Conservation (phyloP, 2,113 vertebrate genomes). For the Rhabdornis inornatus region DNA sequence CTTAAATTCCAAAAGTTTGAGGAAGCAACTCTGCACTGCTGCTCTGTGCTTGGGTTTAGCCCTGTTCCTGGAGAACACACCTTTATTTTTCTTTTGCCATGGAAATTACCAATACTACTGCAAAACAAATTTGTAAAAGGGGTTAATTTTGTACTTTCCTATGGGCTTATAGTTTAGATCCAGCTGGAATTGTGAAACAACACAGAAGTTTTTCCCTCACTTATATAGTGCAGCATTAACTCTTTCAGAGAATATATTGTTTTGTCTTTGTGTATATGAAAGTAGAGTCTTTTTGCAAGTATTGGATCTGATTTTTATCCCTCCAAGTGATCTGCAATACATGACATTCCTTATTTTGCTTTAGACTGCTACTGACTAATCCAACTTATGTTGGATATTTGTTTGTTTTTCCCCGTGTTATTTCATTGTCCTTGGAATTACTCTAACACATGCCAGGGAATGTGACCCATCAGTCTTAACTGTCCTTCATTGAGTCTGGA, state of each 20-base stretch:
- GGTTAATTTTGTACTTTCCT: not conserved
- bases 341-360: not conserved
- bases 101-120: not conserved
- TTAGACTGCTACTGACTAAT: slow-evolving; percentile 13
- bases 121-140: not conserved
- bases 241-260: not conserved
- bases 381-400: not conserved
- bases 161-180: not conserved
- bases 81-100: not conserved
- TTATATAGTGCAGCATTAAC: not conserved
- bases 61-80: not conserved
- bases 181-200: not conserved
- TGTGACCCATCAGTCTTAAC: slow-evolving; percentile 8
- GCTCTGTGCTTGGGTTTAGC: not conserved
- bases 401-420: not conserved
- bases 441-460: not conserved
- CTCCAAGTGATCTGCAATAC: not conserved
- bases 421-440: not conserved
- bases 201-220: not conserved
- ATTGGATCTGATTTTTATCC: not conserved
- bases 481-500: slow-evolving; percentile 17
- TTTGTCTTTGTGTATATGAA: not conserved
- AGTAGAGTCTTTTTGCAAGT: not conserved
- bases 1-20: not conserved
- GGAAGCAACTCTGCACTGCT: not conserved